These are phyloP conservation scores for Platysternon megacephalum DNA, from an alignment of 2,113 vertebrate species.

Conservation along the genomic window DNA sequence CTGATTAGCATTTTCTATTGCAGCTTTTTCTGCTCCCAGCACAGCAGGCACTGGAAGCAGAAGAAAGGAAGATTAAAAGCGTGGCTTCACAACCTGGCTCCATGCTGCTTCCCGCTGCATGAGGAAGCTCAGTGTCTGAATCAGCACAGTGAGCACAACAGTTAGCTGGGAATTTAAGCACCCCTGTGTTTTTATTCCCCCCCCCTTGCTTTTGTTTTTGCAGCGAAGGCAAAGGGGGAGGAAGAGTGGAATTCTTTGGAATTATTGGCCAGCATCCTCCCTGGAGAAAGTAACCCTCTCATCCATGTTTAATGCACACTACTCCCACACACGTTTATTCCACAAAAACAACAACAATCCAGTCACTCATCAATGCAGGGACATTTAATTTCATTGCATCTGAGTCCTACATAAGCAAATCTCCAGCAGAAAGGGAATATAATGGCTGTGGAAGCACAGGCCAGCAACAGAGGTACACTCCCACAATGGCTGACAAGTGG, in stretches of 20 bases:
- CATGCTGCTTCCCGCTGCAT: slow-evolving; percentile 35
- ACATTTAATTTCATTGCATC: background rate
- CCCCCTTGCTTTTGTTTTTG: background rate
- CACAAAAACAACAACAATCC: background rate
- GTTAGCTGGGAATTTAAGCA: background rate
- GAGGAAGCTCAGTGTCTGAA: background rate
- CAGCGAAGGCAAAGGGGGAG: background rate
- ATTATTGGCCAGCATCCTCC: background rate
- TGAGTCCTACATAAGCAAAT: background rate
- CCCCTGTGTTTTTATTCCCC: background rate
- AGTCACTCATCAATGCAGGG: background rate
- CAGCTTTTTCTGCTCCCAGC: background rate
- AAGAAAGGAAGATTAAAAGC: slow-evolving; percentile 35
- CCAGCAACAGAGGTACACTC: background rate
- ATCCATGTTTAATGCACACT: accelerated
- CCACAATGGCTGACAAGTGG: background rate
- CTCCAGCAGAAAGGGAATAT: background rate
- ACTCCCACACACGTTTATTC: background rate
- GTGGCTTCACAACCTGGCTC: slow-evolving; percentile 39
- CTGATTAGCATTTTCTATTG: slow-evolving; percentile 31
- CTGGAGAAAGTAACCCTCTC: background rate
- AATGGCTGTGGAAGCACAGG: background rate
- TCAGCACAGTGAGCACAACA: background rate
- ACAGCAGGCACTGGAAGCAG: slow-evolving; percentile 1
- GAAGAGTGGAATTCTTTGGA: background rate